These are phyloP conservation scores for Smutsia temminckii DNA, from an alignment of 2,797 vertebrate genomes.

Conservation along the genomic window DNA sequence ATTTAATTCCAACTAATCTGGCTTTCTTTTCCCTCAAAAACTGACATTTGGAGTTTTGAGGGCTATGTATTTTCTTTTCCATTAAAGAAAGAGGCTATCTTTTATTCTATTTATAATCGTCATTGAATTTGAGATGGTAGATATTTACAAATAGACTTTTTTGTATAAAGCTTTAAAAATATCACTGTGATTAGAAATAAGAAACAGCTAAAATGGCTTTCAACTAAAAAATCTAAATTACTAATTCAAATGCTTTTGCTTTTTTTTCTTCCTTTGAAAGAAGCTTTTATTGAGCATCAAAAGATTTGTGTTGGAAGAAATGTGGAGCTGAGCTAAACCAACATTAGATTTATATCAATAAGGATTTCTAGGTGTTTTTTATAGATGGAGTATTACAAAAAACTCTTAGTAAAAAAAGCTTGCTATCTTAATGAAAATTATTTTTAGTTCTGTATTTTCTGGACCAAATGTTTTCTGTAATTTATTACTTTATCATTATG, in stretches of 20 bases:
- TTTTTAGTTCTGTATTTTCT: conserved; percentile 44
- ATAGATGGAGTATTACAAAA: not conserved
- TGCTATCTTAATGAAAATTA: conserved; percentile 8
- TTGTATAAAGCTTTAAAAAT: conserved; percentile 6
- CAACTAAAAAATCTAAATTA: conserved; percentile 59
- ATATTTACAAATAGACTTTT: not conserved
- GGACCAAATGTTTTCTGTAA: conserved; percentile 12
- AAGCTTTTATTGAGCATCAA: conserved; percentile 11
- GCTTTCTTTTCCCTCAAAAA: not conserved
- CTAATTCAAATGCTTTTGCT: not conserved
- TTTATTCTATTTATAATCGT: not conserved
- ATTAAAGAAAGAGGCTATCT: not conserved
- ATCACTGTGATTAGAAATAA: not conserved
- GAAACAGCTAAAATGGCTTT: conserved; percentile 16
- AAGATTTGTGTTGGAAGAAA: not conserved
- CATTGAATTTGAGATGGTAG: not conserved
- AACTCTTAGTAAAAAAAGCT: not conserved
- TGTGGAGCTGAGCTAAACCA: not conserved
- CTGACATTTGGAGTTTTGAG: not conserved
- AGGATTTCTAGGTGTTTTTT: not conserved
- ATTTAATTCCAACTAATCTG: not conserved
- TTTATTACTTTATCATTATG: conserved; percentile 58
- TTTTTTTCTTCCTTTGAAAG: conserved; percentile 36
- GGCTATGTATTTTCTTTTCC: not conserved
- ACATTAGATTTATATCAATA: conserved; percentile 7